Evolutionary conservation across 2,888 invertebrate genomes (phyloP).

Genomic region (Criorhina ranunculi): DNA sequence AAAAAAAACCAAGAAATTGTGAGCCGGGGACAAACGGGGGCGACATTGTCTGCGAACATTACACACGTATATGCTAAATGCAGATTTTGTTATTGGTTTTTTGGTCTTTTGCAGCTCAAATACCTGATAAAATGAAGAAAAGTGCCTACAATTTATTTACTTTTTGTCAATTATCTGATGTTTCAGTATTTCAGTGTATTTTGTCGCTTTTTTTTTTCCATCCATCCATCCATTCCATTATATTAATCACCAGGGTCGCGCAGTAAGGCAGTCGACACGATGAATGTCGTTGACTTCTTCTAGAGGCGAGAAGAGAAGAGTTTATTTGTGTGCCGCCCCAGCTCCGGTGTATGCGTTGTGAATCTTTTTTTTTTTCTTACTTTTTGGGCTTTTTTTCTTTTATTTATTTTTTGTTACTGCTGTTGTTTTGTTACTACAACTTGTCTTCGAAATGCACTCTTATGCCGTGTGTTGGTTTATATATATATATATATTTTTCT

Average conservation of each 20-base stretch:
- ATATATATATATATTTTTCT: constrained; percentile 74
- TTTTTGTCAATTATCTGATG: constrained; percentile 10
- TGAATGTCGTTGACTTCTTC: constrained; percentile 73
- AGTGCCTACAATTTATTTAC: constrained; percentile 28
- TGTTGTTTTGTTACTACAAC: constrained; percentile 32
- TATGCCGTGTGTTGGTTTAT: constrained; percentile 51
- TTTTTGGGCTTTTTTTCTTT: constrained; percentile 38
- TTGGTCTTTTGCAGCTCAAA: constrained; percentile 28
- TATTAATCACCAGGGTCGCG: constrained; percentile 59
- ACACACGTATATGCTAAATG: constrained; percentile 43
- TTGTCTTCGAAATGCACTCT: constrained; percentile 55
- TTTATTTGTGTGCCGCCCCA: constrained; percentile 44
- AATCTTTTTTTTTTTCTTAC: constrained; percentile 43
- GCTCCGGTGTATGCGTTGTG: constrained; percentile 47
- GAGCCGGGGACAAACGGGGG: constrained; percentile 63
- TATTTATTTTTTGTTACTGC: constrained; percentile 26
- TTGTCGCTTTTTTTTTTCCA: constrained; percentile 15
- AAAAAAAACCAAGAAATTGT: constrained; percentile 31
- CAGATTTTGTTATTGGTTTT: constrained; percentile 37
- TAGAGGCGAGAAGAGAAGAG: constrained; percentile 45
- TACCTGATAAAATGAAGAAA: constrained; percentile 19
- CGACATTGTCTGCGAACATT: constrained; percentile 51
- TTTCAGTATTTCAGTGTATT: neutral
- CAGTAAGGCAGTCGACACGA: constrained; percentile 40
- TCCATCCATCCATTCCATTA: constrained; percentile 15